Evolutionary conservation across 2,113 vertebrate species (phyloP).

Genomic region (Paralichthys olivaceus): DNA sequence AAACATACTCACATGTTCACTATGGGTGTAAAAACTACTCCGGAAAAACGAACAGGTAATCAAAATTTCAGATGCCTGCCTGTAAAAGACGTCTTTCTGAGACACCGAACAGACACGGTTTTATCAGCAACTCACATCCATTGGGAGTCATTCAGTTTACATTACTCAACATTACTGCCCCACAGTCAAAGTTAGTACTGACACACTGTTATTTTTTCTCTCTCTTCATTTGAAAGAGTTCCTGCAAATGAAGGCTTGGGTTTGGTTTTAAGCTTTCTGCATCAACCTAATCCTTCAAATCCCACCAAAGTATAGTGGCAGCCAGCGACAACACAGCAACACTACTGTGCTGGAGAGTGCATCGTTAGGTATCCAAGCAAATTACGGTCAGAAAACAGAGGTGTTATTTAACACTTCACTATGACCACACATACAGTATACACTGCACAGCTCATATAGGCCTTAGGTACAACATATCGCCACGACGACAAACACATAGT

Average conservation of each 20-base stretch:
- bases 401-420: not conserved
- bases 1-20: too few species aligned
- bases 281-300: slow-evolving; percentile 75
- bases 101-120: not conserved
- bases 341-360: not conserved
- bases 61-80: too few species aligned
- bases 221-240: slow-evolving; percentile 55
- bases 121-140: not conserved
- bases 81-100: too few species aligned
- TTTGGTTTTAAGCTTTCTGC: slow-evolving; percentile 69
- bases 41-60: too few species aligned
- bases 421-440: not conserved
- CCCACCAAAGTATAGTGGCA: slow-evolving; percentile 53
- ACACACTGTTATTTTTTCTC: slow-evolving; percentile 26
- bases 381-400: not conserved
- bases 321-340: slow-evolving; percentile 16
- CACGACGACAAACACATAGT: not conserved
- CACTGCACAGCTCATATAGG: not conserved
- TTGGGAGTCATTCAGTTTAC: not conserved
- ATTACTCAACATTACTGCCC: not conserved
- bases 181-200: not conserved
- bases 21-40: too few species aligned
- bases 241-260: slow-evolving; percentile 57
- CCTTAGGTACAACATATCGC: not conserved
- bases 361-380: not conserved